phyloP scores from a whole-genome alignment of 2,888 invertebrate genomes.

The Drosophila infuscata region DNA sequence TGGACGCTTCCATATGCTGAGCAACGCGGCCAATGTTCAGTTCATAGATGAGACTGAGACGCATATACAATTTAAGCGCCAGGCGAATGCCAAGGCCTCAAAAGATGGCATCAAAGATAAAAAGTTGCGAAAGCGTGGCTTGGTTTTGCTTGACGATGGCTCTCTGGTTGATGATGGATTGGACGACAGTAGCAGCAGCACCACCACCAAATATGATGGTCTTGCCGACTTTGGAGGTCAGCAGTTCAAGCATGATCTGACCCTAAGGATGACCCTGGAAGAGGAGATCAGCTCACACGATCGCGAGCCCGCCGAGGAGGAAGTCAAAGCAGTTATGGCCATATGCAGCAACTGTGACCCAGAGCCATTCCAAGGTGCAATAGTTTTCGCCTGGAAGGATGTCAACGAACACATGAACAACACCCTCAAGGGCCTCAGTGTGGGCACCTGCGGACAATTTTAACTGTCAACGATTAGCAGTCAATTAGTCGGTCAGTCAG shows the following conservation, averaged over 20 bases:
- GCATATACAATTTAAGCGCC: conserved; percentile 80
- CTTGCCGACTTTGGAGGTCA: conserved; percentile 90
- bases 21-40: conserved; percentile 88
- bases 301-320: conserved; percentile 93
- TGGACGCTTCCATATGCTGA: conserved; percentile 67
- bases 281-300: conserved; percentile 88
- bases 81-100: conserved; percentile 30
- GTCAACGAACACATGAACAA: conserved; percentile 82
- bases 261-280: conserved; percentile 82
- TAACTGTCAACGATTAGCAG: conserved; percentile 48
- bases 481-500: neutral
- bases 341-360: conserved; percentile 90
- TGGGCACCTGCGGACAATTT: conserved; percentile 84
- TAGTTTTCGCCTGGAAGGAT: conserved; percentile 91
- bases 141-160: conserved; percentile 89
- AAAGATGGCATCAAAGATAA: conserved; percentile 32
- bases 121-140: conserved; percentile 87
- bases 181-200: conserved; percentile 78
- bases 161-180: conserved; percentile 88
- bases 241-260: conserved; percentile 88
- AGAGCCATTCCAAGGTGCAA: conserved; percentile 92
- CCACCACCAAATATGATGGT: conserved; percentile 85
- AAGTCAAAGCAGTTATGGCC: conserved; percentile 92
- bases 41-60: conserved; percentile 87
- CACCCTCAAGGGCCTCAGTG: conserved; percentile 83